phyloP scores from a whole-genome alignment of 2,113 vertebrate genomes.

The Rhinoderma darwinii region DNA sequence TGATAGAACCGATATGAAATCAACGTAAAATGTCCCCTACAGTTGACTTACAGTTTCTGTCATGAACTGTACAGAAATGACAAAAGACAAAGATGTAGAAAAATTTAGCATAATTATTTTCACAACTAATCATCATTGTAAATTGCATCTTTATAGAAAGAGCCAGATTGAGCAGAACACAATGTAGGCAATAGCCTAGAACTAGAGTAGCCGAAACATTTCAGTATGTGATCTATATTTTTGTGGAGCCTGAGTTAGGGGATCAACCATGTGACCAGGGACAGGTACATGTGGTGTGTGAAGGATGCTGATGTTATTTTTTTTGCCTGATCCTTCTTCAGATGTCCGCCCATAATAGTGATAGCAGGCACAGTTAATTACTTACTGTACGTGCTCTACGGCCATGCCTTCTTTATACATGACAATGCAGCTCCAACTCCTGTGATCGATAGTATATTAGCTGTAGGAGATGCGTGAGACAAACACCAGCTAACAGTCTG shows the following conservation, averaged over 20 bases:
- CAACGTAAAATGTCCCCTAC: neutral
- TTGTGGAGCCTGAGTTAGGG: too few species aligned
- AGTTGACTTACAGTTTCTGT: neutral
- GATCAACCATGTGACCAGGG: too few species aligned
- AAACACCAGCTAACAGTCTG: too few species aligned
- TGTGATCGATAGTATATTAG: neutral
- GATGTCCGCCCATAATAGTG: neutral
- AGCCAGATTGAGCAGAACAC: neutral
- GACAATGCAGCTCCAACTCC: neutral
- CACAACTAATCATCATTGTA: neutral
- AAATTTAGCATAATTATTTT: neutral
- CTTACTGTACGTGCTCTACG: neutral
- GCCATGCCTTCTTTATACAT: neutral
- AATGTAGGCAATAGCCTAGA: too few species aligned
- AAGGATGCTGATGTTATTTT: too few species aligned
- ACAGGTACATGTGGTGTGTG: too few species aligned
- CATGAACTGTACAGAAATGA: neutral
- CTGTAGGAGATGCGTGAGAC: too few species aligned
- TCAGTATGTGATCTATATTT: too few species aligned
- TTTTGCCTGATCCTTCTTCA: too few species aligned
- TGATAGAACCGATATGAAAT: conserved; percentile 44
- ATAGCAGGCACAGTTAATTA: neutral
- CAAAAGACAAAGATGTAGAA: neutral
- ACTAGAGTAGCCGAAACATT: too few species aligned
- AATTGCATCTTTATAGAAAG: neutral